Evolutionary conservation across 2,797 vertebrate genomes (phyloP).

Genomic region (Chloroceryle amazona): DNA sequence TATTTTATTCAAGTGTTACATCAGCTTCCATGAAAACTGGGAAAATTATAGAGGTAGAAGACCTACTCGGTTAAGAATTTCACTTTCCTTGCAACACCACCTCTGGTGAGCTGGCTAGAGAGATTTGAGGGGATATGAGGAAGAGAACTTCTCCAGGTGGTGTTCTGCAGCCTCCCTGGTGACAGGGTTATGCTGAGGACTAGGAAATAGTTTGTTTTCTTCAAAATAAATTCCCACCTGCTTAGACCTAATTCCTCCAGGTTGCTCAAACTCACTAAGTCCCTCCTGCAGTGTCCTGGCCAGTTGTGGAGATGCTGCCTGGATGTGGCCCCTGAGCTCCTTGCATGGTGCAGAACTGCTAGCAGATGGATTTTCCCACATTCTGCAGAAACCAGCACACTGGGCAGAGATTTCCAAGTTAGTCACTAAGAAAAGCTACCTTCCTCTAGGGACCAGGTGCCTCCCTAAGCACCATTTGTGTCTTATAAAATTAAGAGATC

Average conservation of each 20-base stretch:
- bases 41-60: neutral
- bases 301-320: neutral
- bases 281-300: neutral
- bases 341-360: neutral
- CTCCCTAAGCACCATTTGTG: neutral
- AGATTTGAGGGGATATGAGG: neutral
- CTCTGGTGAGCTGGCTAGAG: neutral
- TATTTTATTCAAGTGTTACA: neutral
- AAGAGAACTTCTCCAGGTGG: neutral
- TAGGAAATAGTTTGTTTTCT: neutral
- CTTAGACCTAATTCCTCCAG: neutral
- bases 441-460: neutral
- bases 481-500: neutral
- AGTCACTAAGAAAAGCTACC: neutral
- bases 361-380: neutral
- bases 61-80: neutral
- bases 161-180: neutral
- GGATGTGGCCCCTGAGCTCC: neutral
- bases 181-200: neutral
- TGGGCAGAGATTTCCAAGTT: neutral
- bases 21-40: neutral
- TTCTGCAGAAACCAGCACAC: neutral
- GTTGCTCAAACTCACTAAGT: neutral
- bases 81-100: neutral
- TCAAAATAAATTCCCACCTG: neutral